Evolutionary conservation across 2,113 vertebrate species (phyloP).

Genomic region (Hemichromis elongatus): DNA sequence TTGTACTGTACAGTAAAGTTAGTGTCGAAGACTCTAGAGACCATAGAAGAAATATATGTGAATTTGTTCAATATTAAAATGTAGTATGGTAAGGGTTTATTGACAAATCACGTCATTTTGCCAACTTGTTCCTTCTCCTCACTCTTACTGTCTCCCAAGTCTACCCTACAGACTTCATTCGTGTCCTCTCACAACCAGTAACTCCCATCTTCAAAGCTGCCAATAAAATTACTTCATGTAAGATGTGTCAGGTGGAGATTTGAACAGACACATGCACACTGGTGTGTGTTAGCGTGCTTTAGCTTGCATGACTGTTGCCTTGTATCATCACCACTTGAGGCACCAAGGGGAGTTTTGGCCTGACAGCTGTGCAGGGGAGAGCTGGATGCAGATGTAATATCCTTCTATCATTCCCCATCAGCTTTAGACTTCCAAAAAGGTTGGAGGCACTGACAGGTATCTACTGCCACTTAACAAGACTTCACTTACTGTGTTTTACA

Average conservation of each 20-base stretch:
- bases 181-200: background rate
- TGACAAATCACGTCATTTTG: background rate
- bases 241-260: constrained; percentile 1
- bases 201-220: constrained; percentile 20
- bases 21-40: background rate
- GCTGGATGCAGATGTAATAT: constrained; percentile 50
- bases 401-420: constrained; percentile 33
- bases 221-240: background rate
- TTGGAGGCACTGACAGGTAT: constrained; percentile 29
- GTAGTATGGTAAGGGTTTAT: background rate
- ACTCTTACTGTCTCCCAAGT: background rate
- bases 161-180: background rate
- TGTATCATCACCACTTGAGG: background rate
- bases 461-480: constrained; percentile 26
- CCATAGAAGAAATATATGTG: background rate
- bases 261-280: background rate
- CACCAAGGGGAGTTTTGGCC: background rate
- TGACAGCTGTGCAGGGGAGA: constrained; percentile 35
- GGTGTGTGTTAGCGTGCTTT: background rate
- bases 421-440: background rate
- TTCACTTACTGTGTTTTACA: constrained; percentile 20
- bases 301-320: background rate
- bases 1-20: background rate
- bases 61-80: background rate
- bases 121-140: background rate